phyloP scores from a whole-genome alignment of 2,113 vertebrate genomes.

The Rhea americana region DNA sequence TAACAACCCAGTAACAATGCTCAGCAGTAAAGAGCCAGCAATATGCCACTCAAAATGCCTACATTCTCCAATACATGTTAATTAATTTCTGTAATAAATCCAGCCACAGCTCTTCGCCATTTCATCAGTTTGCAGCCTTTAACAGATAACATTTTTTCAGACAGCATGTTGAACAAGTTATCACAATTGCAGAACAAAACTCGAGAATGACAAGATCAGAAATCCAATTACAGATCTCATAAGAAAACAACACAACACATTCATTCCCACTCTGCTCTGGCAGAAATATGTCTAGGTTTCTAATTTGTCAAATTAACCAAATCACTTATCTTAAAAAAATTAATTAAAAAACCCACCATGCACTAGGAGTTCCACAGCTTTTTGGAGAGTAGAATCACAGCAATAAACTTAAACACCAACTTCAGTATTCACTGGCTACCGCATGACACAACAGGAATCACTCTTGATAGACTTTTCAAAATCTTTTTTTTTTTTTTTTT shows the following conservation, averaged over 20 bases:
- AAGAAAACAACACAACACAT: not conserved
- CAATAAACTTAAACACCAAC: not conserved
- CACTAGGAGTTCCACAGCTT: not conserved
- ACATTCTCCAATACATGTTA: not conserved
- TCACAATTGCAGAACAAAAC: not conserved
- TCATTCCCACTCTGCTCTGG: not conserved
- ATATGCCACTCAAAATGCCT: not conserved
- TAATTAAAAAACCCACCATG: not conserved
- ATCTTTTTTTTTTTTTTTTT: not conserved
- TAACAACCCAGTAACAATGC: not conserved
- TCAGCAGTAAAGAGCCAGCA: not conserved
- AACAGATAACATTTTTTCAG: not conserved
- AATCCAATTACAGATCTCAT: not conserved
- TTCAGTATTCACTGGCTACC: not conserved
- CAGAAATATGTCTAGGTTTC: not conserved
- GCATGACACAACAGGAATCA: not conserved
- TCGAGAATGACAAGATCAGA: not conserved
- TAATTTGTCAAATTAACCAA: not conserved
- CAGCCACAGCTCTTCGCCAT: not conserved
- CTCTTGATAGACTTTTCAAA: not conserved
- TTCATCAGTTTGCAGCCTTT: not conserved
- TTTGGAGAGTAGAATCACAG: not conserved
- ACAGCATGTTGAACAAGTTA: not conserved
- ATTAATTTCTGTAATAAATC: not conserved
- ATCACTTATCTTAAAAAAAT: not conserved